phyloP scores from a whole-genome alignment of 2,113 vertebrate genomes.

The Notothenia coriiceps region DNA sequence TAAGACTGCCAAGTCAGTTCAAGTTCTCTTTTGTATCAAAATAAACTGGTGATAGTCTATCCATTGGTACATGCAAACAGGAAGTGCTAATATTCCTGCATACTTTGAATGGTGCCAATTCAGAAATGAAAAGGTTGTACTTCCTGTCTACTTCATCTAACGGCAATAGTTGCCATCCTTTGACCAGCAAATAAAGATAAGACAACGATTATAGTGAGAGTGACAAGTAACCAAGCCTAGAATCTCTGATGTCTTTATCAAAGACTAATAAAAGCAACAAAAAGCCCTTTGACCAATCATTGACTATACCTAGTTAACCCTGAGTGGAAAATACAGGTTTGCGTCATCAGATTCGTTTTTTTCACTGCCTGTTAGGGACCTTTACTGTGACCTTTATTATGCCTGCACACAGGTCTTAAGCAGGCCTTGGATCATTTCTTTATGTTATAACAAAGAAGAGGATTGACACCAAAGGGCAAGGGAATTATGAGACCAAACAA shows the following conservation, averaged over 20 bases:
- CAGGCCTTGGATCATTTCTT: constrained; percentile 3
- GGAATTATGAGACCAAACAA: constrained; percentile 45
- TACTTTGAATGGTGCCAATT: background rate
- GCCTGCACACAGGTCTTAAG: background rate
- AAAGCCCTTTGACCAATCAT: background rate
- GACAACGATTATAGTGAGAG: background rate
- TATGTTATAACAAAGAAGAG: constrained; percentile 7
- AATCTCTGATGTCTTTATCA: background rate
- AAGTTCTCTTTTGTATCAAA: background rate
- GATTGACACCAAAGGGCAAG: constrained; percentile 31
- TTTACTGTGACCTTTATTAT: constrained; percentile 1
- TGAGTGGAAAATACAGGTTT: background rate
- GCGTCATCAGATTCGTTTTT: background rate
- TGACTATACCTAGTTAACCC: background rate
- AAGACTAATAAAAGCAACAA: background rate
- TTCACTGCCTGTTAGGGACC: fast-evolving
- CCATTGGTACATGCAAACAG: background rate
- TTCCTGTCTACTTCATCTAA: background rate
- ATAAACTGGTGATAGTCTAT: background rate
- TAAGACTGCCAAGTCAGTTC: background rate
- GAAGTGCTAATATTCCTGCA: background rate
- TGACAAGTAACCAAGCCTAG: background rate
- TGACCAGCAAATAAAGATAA: background rate
- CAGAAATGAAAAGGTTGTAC: background rate
- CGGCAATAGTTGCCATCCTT: background rate